These are phyloP conservation scores for Elgaria multicarinata DNA, from an alignment of 2,113 vertebrate genomes.

Conservation along the genomic window DNA sequence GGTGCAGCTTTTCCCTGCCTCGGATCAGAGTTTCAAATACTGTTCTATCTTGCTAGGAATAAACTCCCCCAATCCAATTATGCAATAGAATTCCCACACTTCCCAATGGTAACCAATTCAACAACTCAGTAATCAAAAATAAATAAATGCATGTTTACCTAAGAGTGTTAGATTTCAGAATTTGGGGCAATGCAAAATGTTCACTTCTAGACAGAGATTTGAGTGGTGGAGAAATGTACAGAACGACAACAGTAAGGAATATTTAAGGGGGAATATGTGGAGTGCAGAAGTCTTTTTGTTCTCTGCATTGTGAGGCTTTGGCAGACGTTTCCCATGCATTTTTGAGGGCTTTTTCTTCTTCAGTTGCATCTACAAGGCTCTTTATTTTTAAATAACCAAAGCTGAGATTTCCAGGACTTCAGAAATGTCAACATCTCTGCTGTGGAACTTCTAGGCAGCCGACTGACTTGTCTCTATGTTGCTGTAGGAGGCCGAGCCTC, in stretches of 20 bases:
- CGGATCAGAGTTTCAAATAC: background rate
- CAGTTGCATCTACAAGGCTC: background rate
- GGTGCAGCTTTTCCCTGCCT: background rate
- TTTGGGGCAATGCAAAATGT: background rate
- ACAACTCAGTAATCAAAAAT: background rate
- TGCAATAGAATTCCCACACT: background rate
- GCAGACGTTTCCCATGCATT: background rate
- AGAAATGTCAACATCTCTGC: background rate
- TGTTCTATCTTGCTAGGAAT: background rate
- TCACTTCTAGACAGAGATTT: background rate
- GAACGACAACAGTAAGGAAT: background rate
- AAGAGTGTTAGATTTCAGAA: background rate
- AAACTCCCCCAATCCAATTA: no score
- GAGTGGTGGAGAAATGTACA: background rate
- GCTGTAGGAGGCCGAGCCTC: constrained; percentile 84
- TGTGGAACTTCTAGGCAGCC: no score
- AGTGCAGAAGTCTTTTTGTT: background rate
- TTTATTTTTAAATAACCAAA: background rate
- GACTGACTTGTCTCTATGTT: constrained; percentile 13
- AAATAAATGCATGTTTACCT: background rate
- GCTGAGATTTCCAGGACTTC: background rate
- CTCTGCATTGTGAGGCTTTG: no score
- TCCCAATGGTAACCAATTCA: background rate
- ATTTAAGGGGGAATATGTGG: no score
- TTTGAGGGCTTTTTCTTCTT: no score